phyloP scores from a whole-genome alignment of 2,797 vertebrate genomes.

The Ptychobarbus kaznakovi region DNA sequence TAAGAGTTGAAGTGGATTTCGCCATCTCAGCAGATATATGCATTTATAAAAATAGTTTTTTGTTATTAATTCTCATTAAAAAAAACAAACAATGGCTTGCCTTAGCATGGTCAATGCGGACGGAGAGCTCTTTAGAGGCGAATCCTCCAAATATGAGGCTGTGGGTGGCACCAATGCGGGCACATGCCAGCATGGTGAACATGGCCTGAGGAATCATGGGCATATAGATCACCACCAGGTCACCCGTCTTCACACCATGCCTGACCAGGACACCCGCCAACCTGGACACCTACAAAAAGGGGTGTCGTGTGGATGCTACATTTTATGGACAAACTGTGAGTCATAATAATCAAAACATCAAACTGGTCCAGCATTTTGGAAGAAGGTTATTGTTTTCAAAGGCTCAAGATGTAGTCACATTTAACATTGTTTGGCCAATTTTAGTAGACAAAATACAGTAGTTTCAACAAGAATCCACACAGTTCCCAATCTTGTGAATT shows the following conservation, averaged over 20 bases:
- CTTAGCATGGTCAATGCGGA: slow-evolving; percentile 93
- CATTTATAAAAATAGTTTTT: neutral
- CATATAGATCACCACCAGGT: slow-evolving; percentile 97
- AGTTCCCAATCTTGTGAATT: neutral
- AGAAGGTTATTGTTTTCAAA: neutral
- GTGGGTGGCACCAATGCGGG: slow-evolving; percentile 93
- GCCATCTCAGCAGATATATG: neutral
- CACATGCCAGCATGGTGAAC: slow-evolving; percentile 93
- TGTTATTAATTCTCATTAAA: neutral
- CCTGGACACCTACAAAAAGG: slow-evolving; percentile 81
- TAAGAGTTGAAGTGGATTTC: neutral
- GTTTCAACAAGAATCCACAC: neutral
- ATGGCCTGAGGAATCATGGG: slow-evolving; percentile 98
- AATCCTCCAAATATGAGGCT: slow-evolving; percentile 99
- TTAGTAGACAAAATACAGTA: neutral
- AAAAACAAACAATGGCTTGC: slow-evolving; percentile 70
- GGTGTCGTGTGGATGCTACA: neutral
- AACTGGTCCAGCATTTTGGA: neutral
- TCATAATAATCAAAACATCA: neutral
- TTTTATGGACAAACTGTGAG: neutral
- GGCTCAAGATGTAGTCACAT: neutral
- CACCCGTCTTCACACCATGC: slow-evolving; percentile 86
- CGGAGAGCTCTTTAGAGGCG: slow-evolving; percentile 91
- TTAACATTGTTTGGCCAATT: neutral
- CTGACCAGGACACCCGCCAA: slow-evolving; percentile 91